Evolutionary conservation across 2,888 invertebrate species (phyloP), one percentile per base, ranked within the genome.

Genomic region (Abscondita cerata): DNA sequence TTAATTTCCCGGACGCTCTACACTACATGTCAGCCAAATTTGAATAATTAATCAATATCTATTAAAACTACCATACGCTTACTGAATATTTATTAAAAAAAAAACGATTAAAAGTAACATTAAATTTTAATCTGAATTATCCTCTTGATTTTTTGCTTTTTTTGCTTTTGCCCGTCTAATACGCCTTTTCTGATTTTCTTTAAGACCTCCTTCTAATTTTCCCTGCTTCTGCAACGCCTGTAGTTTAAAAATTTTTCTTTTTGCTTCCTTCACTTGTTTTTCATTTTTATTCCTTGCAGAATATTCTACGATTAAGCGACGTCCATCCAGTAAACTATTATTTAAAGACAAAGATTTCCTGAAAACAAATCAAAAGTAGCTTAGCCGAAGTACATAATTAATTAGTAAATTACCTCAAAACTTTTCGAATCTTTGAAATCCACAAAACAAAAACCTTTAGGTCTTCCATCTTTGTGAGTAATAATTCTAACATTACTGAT

Each of bases 191-290:
- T 48, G 25, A 48, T 48, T 48, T 1, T n/a, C 3, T 15, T 25
- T 48, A 48, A 48, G 31, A 48, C 31, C 31, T 5, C 48, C 48
- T 31, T 48, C 20, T 31, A 48, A 48, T 9, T 48, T 25, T 6
- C 48, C 48, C 15, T 20, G 6, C 13, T 48, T 48, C 9, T 25
- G 16, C 48, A 48, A 31, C 5, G 48, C 48, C 31, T 25, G 48
- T 4, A 48, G 15, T 48, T 48, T 48, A 13, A 48, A 48, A 48
- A 31, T 48, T n/a, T 44, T 44, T n/a, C 11, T 44, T 18, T 19
- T 19, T 18, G 6, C 6, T 4, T 25, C 25, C 6, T 25, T 25
- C 25, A 18, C 19, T 18, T 16, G 18, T 9, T 44, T 44, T 19
- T 44, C 19, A 9, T 44, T 44, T 11, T 16, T 18, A 18, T 18